Evolutionary conservation across 2,888 invertebrate species (phyloP), one percentile per base, ranked within the genome.

Genomic region (Pollenia labialis): DNA sequence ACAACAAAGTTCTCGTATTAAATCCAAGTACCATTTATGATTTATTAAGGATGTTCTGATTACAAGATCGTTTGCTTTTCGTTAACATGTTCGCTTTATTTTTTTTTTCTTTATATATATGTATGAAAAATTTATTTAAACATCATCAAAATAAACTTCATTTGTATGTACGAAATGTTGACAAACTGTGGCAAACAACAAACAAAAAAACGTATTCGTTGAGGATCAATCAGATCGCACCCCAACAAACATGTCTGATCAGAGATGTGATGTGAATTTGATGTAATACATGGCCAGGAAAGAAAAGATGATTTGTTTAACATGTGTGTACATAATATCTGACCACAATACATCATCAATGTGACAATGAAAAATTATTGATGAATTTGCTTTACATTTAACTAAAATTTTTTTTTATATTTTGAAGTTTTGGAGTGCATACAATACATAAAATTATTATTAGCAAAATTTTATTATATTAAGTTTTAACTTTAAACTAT

Each of bases 31-130:
- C 44, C 81, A 91, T 92, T 91, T 92, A 92, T 92, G 92, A 92
- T 92, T 92, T 92, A 92, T 92, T 92, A 92, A 92, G 92, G 92
- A 92, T 91, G 90, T 90, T 91, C 91, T 92, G 92, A 92, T 92
- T 92, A 92, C 92, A 92, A 91, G 91, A 92, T 90, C 88, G 87
- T 84, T 87, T 88, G 86, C 81, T 62, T 77, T 74, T 85, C 62
- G 76, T 66, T 74, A 81, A 75, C 58, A 56, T 82, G 16, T 81
- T 72, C 46, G 7, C 62, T 68, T 48, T 16, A n/a, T 32, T 72
- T 56, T 1, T 16, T 46, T n/a, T 42, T 54, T 68, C 4, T 64
- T 66, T 52, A 46, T 60, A 64, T 76, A 42, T 64, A 44, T 64
- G 44, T 62, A 42, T 50, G 14, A 69, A 76, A 76, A 32, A 32